Conservation (phyloP, 1,140 invertebrate species). For the Latrodectus geometricus region DNA sequence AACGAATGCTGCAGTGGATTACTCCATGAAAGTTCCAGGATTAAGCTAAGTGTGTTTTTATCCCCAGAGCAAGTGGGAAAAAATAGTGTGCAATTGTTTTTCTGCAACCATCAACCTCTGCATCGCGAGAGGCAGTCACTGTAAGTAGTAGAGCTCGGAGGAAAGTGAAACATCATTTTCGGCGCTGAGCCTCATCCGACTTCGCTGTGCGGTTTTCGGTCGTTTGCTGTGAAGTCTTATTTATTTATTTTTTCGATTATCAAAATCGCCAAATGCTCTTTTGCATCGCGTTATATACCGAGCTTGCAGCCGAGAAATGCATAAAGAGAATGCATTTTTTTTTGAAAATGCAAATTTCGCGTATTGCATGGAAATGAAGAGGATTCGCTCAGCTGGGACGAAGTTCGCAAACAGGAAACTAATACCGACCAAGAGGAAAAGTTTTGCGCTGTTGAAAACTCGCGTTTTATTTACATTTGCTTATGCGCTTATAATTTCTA, state of each 20-base stretch:
- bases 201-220: conserved; percentile 28
- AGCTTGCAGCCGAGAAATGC: neutral
- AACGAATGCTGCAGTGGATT: conserved; percentile 35
- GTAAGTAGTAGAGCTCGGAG: neutral
- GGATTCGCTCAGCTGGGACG: neutral
- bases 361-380: neutral
- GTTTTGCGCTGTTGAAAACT: neutral
- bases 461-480: neutral
- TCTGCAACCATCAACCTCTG: conserved; percentile 31
- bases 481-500: neutral
- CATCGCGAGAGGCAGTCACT: neutral
- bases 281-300: neutral
- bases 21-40: conserved; percentile 50
- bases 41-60: neutral
- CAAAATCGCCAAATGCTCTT: neutral
- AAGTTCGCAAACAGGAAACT: neutral
- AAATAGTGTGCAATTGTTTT: conserved; percentile 49
- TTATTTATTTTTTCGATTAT: conserved; percentile 6
- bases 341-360: neutral
- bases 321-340: neutral
- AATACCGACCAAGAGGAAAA: neutral
- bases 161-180: conserved; percentile 26
- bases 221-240: conserved; percentile 22
- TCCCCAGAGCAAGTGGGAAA: conserved; percentile 1
- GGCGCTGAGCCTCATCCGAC: conserved; percentile 11